Evolutionary conservation across 2,888 invertebrate species (phyloP).

Genomic region (Drepanosiphum platanoidis): DNA sequence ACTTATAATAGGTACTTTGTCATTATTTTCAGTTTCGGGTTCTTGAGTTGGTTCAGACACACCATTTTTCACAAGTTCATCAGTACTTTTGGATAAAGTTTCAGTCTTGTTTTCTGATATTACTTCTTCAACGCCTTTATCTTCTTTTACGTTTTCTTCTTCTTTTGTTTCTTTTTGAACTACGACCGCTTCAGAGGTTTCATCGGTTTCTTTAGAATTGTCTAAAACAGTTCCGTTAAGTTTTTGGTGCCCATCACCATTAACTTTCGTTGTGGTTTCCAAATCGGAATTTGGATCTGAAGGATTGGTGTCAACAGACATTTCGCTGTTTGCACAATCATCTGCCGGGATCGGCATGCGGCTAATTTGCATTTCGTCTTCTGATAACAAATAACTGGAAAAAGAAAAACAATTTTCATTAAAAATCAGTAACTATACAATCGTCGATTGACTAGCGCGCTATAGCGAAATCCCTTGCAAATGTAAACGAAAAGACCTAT

Average conservation of each 20-base stretch:
- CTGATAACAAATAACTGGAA: slow-evolving; percentile 8
- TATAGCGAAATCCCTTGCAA: background rate
- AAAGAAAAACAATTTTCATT: background rate
- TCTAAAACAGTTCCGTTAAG: slow-evolving; percentile 27
- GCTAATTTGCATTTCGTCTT: slow-evolving; percentile 61
- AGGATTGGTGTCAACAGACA: slow-evolving; percentile 48
- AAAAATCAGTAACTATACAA: background rate
- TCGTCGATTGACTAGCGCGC: background rate
- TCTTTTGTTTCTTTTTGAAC: background rate
- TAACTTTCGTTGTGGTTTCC: slow-evolving; percentile 29
- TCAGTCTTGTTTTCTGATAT: slow-evolving; percentile 24
- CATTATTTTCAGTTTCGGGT: background rate
- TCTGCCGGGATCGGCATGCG: slow-evolving; percentile 60
- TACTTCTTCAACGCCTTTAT: background rate
- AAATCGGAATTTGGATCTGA: slow-evolving; percentile 37
- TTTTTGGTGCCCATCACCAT: slow-evolving; percentile 51
- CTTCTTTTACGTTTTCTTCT: background rate
- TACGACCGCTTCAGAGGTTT: background rate
- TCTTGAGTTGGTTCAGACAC: background rate
- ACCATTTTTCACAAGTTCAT: slow-evolving; percentile 35
- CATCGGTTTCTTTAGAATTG: background rate
- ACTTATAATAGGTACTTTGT: background rate
- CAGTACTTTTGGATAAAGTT: slow-evolving; percentile 7
- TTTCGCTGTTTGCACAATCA: slow-evolving; percentile 36
- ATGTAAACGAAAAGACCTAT: too few relatives aligned